These are phyloP conservation scores for Noctua fimbriata DNA, from an alignment of 2,888 invertebrate genomes.

Conservation along the genomic window DNA sequence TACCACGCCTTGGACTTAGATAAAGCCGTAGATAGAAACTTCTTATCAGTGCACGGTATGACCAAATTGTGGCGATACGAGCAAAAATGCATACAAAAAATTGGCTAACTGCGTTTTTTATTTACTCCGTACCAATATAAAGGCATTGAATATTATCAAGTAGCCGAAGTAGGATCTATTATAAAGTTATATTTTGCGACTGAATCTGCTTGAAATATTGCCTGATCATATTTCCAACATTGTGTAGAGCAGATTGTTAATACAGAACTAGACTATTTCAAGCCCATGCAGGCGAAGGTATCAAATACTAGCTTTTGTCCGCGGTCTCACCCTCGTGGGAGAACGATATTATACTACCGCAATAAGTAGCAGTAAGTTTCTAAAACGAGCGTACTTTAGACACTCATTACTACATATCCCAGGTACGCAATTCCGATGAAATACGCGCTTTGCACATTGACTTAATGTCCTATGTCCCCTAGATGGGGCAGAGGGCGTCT, in stretches of 20 bases:
- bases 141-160: neutral
- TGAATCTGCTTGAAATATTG: no score
- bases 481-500: no score
- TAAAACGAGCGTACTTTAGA: neutral
- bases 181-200: neutral
- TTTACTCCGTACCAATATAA: neutral
- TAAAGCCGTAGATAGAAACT: conserved; percentile 33
- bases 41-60: conserved; percentile 48
- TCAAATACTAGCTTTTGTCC: no score
- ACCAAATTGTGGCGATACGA: conserved; percentile 24
- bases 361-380: neutral
- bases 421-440: no score
- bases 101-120: neutral
- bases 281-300: no score
- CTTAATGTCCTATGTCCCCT: no score
- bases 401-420: no score
- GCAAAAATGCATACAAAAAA: conserved; percentile 46
- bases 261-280: no score
- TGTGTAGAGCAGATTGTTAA: no score
- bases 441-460: no score
- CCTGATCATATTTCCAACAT: no score
- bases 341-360: neutral
- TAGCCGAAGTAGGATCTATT: neutral
- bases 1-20: conserved; percentile 56
- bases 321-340: neutral